Evolutionary conservation across 92 coral and sea anemone genomes (phyloP).

Genomic region (Epizoanthus stellaris): DNA sequence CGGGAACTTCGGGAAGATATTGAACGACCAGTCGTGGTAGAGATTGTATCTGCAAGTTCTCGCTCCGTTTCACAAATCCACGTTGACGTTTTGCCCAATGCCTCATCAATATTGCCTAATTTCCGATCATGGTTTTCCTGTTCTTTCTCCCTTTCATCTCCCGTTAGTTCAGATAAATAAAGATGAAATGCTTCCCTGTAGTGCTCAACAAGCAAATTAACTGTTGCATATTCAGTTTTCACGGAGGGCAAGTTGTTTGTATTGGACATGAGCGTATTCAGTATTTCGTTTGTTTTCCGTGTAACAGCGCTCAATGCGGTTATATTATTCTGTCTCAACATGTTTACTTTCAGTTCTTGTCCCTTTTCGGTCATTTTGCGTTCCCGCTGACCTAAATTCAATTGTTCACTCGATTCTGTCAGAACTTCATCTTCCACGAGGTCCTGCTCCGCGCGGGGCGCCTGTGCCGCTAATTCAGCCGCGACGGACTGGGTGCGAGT

Average conservation of each 20-base stretch:
- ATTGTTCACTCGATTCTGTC: neutral
- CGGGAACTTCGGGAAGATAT: too few species aligned
- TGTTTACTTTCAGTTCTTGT: constrained; percentile 21
- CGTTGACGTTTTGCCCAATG: neutral
- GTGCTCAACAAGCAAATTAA: constrained; percentile 31
- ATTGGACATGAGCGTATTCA: constrained; percentile 27
- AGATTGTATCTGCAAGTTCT: too few species aligned
- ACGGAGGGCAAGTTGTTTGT: constrained; percentile 36
- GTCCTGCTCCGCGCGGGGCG: neutral
- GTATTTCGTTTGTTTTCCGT: constrained; percentile 30
- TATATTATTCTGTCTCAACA: constrained; percentile 16
- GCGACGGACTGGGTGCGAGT: constrained; percentile 5
- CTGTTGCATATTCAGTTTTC: constrained; percentile 13
- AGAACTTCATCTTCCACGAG: neutral
- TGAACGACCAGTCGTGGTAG: too few species aligned
- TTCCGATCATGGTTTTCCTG: neutral
- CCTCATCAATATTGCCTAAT: neutral
- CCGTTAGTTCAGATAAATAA: constrained; percentile 12
- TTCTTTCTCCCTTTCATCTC: neutral
- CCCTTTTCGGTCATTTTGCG: constrained; percentile 36
- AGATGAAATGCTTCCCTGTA: neutral
- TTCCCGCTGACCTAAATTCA: neutral
- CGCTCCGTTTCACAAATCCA: constrained; percentile 12
- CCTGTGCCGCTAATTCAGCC: neutral
- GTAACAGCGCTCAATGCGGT: constrained; percentile 29